Conservation (phyloP, 2,113 vertebrate genomes). For the Trichomycterus rosablanca region DNA sequence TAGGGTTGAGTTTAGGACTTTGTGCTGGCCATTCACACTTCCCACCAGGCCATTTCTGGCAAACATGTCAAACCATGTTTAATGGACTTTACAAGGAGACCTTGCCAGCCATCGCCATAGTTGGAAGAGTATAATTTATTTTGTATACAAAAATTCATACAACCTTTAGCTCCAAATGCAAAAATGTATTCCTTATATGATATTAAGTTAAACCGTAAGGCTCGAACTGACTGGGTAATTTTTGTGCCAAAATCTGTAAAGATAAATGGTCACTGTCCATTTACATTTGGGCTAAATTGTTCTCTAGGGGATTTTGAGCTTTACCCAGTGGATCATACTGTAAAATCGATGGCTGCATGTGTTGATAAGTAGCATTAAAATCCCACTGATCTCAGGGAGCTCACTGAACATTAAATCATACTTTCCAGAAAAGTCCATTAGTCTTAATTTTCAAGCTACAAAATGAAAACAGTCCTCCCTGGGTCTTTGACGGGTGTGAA, state of each 20-base stretch:
- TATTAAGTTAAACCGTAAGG: conserved; percentile 47
- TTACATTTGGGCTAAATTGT: conserved; percentile 6
- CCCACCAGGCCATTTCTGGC: too few species aligned
- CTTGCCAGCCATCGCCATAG: too few species aligned
- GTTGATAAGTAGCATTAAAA: conserved; percentile 62
- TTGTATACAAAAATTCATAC: too few species aligned
- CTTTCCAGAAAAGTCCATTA: conserved; percentile 28
- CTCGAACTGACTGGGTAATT: conserved; percentile 47
- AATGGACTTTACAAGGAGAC: too few species aligned
- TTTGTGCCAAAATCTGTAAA: background rate
- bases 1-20: too few species aligned
- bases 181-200: background rate
- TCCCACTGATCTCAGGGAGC: conserved; percentile 50
- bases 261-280: background rate
- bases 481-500: conserved; percentile 11
- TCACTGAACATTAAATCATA: conserved; percentile 35
- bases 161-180: background rate
- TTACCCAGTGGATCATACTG: conserved; percentile 42
- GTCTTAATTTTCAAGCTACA: conserved; percentile 3
- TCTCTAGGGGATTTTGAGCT: conserved; percentile 35
- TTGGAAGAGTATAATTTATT: too few species aligned
- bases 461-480: conserved; percentile 2
- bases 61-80: too few species aligned
- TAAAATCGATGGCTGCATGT: conserved; percentile 56
- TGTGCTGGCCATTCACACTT: too few species aligned